A percentile compares a stretch with the other conserved stretches of the same genome.
Evolutionary conservation across 2,888 invertebrate genomes (phyloP).

Genomic region (Yponomeuta plumbellus): DNA sequence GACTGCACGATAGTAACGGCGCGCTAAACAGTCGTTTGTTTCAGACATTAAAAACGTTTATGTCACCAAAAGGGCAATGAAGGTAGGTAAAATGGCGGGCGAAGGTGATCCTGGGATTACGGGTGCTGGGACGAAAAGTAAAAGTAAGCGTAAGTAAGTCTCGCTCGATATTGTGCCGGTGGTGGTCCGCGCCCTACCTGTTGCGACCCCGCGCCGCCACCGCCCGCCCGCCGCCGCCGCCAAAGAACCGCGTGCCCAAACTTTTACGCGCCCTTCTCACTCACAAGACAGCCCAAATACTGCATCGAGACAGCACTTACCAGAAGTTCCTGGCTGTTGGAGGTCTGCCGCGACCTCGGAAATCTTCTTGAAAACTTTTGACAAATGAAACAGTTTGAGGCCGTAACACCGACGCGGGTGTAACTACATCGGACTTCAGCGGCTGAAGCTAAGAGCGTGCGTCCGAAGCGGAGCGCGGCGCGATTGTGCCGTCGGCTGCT

Average conservation of each 20-base stretch:
- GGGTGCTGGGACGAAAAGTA: slow-evolving; percentile 43
- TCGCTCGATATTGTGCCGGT: slow-evolving; percentile 47
- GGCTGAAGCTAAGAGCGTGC: background rate
- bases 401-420: slow-evolving; percentile 33
- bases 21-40: slow-evolving; percentile 12
- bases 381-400: slow-evolving; percentile 52
- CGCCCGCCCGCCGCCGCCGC: slow-evolving; percentile 5
- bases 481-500: slow-evolving; percentile 16
- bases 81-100: slow-evolving; percentile 52
- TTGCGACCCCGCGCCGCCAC: slow-evolving; percentile 49
- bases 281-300: background rate
- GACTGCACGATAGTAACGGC: background rate
- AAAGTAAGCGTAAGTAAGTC: slow-evolving; percentile 33
- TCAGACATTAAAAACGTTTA: slow-evolving; percentile 4
- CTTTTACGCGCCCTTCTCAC: slow-evolving; percentile 50
- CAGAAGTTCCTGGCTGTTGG: slow-evolving; percentile 41
- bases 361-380: slow-evolving; percentile 50
- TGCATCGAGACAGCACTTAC: slow-evolving; percentile 37
- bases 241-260: slow-evolving; percentile 36
- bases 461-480: slow-evolving; percentile 2
- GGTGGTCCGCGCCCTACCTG: slow-evolving; percentile 41
- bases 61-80: background rate
- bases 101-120: slow-evolving; percentile 43
- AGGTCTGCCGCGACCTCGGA: slow-evolving; percentile 38
- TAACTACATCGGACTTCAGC: slow-evolving; percentile 34